Base-by-base conservation (phyloP, 2,797 vertebrate species). In the Enteromius argenteus region DNA sequence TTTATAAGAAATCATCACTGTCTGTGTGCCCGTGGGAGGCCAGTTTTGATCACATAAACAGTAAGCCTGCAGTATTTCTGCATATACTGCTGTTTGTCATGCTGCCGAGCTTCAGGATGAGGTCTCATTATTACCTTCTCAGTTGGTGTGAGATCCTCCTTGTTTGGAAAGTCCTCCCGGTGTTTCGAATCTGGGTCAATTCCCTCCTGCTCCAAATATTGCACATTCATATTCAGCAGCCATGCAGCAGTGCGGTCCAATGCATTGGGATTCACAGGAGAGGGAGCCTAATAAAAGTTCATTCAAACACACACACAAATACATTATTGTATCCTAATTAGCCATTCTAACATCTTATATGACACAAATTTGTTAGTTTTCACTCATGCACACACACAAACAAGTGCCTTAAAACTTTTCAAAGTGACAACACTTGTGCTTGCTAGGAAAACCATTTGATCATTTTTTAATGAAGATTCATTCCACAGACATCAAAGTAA, bases 141-240 rank as follows among this genome's bases (percentile, higher is more conserved):
- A 85, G 96, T 94, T 93, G 96, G 96, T 92, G 95, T 95, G 94
- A 95, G 94, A 90, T 97, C 96, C 71, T 97, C 96, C 92, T 96
- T 96, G 95, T 91, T 95, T 93, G 95, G 95, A 91, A 96, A 94
- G 92, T 96, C 96, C 92, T 96, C 96, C 92, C 96, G 96, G 90
- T 96, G 94, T 88, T 96, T 95, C 90, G 96, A 94, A 80, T 98
- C 97, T 91, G 96, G 95, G 85, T 97, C 96, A 91, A 94, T 94
- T 51, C 96, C 96, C 91, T 98, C 98, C 73, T 97, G 94, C 94
- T 99, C 98, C 87, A 97, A 95, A 85, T 97, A 97, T 89, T 97
- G 97, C 58, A 96, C 94, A 87, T 99, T 99, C 98, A 99, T 99
- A 94, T 98, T 99, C 93, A 99, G 96, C 91, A 99, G 96, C 98